Percentiles rank a stretch among this genome's conserved stretches.
Evolutionary conservation across 2,797 vertebrate species (phyloP).

Genomic region (Pogoniulus pusillus): DNA sequence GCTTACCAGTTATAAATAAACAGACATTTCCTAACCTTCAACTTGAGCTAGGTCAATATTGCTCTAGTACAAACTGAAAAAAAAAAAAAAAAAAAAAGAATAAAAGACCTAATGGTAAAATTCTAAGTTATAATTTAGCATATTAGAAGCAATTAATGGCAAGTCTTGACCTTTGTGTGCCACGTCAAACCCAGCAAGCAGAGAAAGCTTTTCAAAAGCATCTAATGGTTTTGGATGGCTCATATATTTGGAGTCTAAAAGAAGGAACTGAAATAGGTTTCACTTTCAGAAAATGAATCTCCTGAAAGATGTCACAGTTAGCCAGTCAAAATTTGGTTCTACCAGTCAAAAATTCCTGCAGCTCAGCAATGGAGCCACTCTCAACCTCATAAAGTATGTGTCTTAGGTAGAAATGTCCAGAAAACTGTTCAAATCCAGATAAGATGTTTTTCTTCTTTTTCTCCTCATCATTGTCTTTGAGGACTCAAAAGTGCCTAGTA

Average conservation of each 20-base stretch:
- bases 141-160: not conserved
- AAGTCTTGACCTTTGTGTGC: not conserved
- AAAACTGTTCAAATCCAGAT: not conserved
- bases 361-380: not conserved
- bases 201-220: not conserved
- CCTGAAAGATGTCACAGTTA: not conserved
- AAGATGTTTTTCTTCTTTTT: not conserved
- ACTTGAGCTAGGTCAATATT: not conserved
- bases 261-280: not conserved
- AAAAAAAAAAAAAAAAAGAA: conserved; percentile 24
- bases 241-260: not conserved
- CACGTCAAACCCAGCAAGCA: not conserved
- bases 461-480: not conserved
- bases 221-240: not conserved
- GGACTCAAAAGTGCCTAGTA: not conserved
- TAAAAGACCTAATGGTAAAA: not conserved
- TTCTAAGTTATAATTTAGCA: not conserved
- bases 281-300: not conserved
- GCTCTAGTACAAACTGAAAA: not conserved
- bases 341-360: not conserved
- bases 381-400: not conserved
- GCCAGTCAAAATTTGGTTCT: not conserved
- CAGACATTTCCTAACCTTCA: not conserved
- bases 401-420: not conserved
- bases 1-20: not conserved